phyloP scores from a whole-genome alignment of 2,797 vertebrate genomes.

The Platyrinchus mystaceus region DNA sequence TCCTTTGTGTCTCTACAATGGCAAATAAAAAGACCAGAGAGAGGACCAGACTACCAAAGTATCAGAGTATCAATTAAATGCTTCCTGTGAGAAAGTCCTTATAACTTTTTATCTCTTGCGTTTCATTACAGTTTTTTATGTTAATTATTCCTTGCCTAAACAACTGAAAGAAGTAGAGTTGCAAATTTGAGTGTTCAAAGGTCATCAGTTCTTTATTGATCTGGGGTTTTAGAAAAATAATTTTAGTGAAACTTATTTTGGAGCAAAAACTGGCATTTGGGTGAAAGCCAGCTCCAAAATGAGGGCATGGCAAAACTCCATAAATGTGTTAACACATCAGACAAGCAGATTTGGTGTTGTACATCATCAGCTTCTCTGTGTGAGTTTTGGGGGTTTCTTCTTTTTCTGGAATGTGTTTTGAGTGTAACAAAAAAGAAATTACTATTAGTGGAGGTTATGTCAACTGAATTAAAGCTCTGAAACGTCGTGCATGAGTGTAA shows the following conservation, averaged over 20 bases:
- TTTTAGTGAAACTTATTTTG: neutral
- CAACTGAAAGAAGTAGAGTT: neutral
- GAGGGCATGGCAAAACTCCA: neutral
- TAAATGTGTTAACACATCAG: neutral
- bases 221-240: neutral
- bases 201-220: neutral
- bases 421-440: neutral
- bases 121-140: neutral
- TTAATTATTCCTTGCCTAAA: neutral
- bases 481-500: neutral
- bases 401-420: neutral
- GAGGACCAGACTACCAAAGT: neutral
- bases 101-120: neutral
- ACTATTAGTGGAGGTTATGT: neutral
- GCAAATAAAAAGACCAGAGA: slow-evolving; percentile 17
- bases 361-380: neutral
- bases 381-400: neutral
- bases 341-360: neutral
- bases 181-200: neutral
- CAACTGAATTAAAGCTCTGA: neutral
- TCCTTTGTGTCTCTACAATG: neutral
- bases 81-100: neutral
- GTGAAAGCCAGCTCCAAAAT: neutral
- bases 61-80: neutral
- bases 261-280: neutral